Conservation (phyloP, 2,888 invertebrate species). For the Mythimna pallens region DNA sequence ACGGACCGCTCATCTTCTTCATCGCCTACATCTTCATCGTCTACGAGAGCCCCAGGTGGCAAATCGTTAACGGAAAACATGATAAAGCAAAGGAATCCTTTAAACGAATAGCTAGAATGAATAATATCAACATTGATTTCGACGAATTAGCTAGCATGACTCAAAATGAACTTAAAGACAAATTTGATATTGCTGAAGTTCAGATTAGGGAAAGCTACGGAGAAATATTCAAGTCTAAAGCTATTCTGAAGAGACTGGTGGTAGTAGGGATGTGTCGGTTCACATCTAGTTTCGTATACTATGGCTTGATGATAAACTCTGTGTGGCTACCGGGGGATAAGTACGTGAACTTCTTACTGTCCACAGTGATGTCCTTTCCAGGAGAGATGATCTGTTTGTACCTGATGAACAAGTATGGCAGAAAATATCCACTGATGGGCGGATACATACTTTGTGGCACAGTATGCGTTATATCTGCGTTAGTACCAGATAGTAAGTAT, state of each 20-base stretch:
- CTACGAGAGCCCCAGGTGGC: constrained; percentile 84
- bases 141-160: constrained; percentile 74
- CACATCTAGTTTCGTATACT: constrained; percentile 81
- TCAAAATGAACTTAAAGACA: constrained; percentile 72
- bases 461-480: constrained; percentile 75
- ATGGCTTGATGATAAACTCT: constrained; percentile 82
- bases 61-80: constrained; percentile 78
- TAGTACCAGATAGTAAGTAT: constrained; percentile 78
- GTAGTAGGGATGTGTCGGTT: constrained; percentile 76
- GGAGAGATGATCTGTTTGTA: constrained; percentile 81
- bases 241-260: constrained; percentile 75
- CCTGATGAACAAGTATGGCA: constrained; percentile 82
- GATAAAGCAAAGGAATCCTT: constrained; percentile 77
- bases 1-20: constrained; percentile 78
- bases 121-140: constrained; percentile 76
- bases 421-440: constrained; percentile 76
- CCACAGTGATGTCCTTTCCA: constrained; percentile 83
- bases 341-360: constrained; percentile 81
- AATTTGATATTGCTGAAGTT: constrained; percentile 75
- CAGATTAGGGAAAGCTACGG: constrained; percentile 74
- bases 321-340: constrained; percentile 84
- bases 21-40: constrained; percentile 73
- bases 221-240: constrained; percentile 76
- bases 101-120: constrained; percentile 73
- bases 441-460: constrained; percentile 77